Percentiles rank a stretch among this genome's conserved stretches.
phyloP scores from a whole-genome alignment of 2,888 invertebrate genomes.

The Antheraea yamamai region DNA sequence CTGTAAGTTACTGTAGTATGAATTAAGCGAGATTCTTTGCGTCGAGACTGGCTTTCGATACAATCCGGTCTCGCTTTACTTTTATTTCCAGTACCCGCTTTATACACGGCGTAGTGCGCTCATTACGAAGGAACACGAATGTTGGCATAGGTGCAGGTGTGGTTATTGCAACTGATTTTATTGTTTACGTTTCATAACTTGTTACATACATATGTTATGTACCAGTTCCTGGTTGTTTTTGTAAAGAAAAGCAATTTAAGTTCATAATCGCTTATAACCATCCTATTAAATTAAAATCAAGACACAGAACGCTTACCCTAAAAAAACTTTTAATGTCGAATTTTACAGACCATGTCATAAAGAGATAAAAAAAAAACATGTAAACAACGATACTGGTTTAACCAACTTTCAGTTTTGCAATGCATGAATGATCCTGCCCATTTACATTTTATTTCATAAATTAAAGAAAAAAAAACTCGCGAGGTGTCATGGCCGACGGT shows the following conservation, averaged over 20 bases:
- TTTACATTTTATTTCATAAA: not conserved
- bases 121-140: slow-evolving; percentile 40
- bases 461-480: not conserved
- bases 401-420: not conserved
- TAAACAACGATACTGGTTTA: not conserved
- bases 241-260: not conserved
- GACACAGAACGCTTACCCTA: too few relatives aligned
- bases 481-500: slow-evolving; percentile 5
- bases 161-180: slow-evolving; percentile 4
- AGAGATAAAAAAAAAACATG: not conserved
- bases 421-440: not conserved
- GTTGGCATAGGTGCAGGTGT: slow-evolving; percentile 26
- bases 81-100: slow-evolving; percentile 45
- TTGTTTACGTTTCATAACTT: slow-evolving; percentile 6
- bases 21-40: slow-evolving; percentile 56
- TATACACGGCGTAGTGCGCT: slow-evolving; percentile 42
- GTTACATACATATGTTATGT: slow-evolving; percentile 1
- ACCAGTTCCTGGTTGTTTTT: not conserved
- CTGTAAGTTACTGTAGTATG: slow-evolving; percentile 48
- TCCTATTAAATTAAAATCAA: not conserved
- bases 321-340: too few relatives aligned
- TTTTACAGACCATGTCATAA: too few relatives aligned
- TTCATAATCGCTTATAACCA: not conserved
- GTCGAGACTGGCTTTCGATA: slow-evolving; percentile 54
- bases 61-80: slow-evolving; percentile 56